Conservation (phyloP, 2,797 vertebrate species). For the Dermochelys coriacea region DNA sequence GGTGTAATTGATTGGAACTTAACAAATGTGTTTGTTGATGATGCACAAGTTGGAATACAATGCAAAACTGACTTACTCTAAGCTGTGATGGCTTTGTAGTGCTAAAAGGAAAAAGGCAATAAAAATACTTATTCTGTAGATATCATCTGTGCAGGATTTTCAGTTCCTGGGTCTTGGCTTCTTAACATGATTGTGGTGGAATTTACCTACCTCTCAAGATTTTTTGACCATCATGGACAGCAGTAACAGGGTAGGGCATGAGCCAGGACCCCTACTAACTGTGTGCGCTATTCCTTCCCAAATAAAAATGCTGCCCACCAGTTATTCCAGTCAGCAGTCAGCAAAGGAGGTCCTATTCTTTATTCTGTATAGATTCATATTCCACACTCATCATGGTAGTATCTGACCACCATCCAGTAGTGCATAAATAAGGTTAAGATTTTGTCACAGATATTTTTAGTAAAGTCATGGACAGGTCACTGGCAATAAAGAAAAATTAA, state of each 20-base stretch:
- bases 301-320: background rate
- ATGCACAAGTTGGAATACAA: background rate
- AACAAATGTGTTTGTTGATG: background rate
- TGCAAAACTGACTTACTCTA: background rate
- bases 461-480: too few species aligned
- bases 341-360: background rate
- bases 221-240: background rate
- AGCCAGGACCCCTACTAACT: background rate
- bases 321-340: background rate
- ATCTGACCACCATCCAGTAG: background rate
- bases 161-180: background rate
- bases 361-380: background rate
- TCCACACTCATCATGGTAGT: fast-evolving
- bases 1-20: fast-evolving
- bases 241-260: fast-evolving
- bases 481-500: too few species aligned
- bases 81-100: background rate
- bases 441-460: too few species aligned
- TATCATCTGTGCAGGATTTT: background rate
- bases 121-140: background rate
- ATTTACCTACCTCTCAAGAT: background rate
- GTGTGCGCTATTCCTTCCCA: background rate
- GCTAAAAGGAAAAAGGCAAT: background rate
- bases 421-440: background rate
- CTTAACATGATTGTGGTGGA: background rate